Percentiles rank a stretch among this genome's conserved stretches.
These are phyloP conservation scores for Tetragonula clypearis DNA, from an alignment of 1,140 invertebrate species.

Conservation along the genomic window DNA sequence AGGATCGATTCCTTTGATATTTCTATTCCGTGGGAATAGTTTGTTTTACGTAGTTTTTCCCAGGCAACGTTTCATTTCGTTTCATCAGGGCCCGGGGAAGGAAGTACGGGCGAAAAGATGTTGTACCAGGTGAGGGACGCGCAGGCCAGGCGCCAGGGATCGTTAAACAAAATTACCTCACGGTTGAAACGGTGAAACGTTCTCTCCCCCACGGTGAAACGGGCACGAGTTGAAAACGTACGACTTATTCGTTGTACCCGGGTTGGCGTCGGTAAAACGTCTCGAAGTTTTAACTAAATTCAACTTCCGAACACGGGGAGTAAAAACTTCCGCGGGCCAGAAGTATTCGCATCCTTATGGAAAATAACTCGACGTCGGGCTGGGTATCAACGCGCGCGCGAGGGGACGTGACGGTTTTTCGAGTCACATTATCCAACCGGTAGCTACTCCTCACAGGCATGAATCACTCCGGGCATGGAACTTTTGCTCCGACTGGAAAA, in stretches of 20 bases:
- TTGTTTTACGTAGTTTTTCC: not conserved
- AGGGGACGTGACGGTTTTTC: slow-evolving; percentile 15
- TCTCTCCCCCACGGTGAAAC: not conserved
- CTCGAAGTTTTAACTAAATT: slow-evolving; percentile 65
- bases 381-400: slow-evolving; percentile 30
- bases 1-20: not conserved
- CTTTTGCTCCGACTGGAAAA: not conserved
- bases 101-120: not conserved
- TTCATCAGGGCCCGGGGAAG: not conserved
- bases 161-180: slow-evolving; percentile 57
- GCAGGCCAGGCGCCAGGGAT: not conserved
- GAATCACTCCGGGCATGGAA: slow-evolving; percentile 5
- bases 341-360: slow-evolving; percentile 45
- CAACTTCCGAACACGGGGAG: slow-evolving; percentile 41
- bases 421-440: slow-evolving; percentile 29
- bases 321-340: slow-evolving; percentile 46
- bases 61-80: not conserved
- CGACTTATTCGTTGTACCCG: slow-evolving; percentile 35
- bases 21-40: not conserved
- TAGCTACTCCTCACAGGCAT: not conserved
- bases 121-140: not conserved
- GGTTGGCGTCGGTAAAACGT: slow-evolving; percentile 33
- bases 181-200: slow-evolving; percentile 15
- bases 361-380: slow-evolving; percentile 40
- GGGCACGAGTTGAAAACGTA: slow-evolving; percentile 51